Evolutionary conservation across 2,888 invertebrate genomes (phyloP), one percentile per base, ranked within the genome.

Genomic region (Drosophila nr. perissopoda): DNA sequence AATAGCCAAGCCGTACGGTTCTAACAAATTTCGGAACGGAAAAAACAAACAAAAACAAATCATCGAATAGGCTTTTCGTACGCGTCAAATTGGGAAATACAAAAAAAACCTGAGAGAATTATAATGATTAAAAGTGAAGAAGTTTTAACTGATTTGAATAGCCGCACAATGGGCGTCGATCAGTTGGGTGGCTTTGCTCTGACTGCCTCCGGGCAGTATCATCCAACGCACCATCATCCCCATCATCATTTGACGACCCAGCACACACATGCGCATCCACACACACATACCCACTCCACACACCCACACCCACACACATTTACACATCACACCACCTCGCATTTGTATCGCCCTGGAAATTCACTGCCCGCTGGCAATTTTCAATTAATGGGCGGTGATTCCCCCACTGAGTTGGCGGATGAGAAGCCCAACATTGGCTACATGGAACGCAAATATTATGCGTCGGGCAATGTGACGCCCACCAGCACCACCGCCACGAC

Each of bases 121-220:
- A 74, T 69, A 33, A 92, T 93, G 92, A 92, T 93, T 36, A 93
- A 93, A 88, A 92, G 91, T 87, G 92, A 92, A 84, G 93, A 92
- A 62, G 79, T 56, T 46, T 56, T 91, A 67, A 80, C 91, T 46
- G 92, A 92, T 51, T 62, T 88, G 49, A 76, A 82, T 56, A 72
- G 75, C 54, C 81, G 82, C 67, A 54, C 58, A 4, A 83, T 88
- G 88, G 65, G 40, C 49, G 76, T 76, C 13, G 89, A 88, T 60
- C 79, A 82, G 21, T 51, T 85, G 52, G 83, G 81, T 10, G 78
- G 77, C 34, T 88, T 79, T 59, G 74, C 25, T 4, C 25, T 76
- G 16, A 78, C 76, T 57, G 60, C 74, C 68, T 51, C 76, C 64
- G 48, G 75, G 16, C 70, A 75, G 57, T 83, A 84, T 57, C 82